These are phyloP conservation scores for Benitochromis conjunctus DNA, from an alignment of 2,113 vertebrate species.

Conservation along the genomic window DNA sequence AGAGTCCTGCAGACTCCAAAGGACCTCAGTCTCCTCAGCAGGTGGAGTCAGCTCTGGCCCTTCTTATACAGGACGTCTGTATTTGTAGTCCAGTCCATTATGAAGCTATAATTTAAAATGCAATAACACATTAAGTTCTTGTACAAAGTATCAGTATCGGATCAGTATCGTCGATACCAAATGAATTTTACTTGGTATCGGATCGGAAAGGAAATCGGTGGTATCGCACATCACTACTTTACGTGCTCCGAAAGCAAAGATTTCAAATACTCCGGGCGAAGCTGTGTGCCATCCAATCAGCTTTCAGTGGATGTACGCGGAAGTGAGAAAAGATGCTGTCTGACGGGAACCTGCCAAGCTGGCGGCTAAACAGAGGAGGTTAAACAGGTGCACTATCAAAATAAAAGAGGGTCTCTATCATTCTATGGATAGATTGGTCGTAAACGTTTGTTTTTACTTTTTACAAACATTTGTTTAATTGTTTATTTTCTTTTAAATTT, in stretches of 20 bases:
- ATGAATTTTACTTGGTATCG: too few species aligned
- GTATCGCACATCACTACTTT: too few species aligned
- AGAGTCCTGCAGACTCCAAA: too few species aligned
- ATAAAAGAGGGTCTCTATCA: background rate
- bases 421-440: background rate
- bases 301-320: constrained; percentile 49
- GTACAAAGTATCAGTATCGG: too few species aligned
- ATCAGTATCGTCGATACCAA: too few species aligned
- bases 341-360: background rate
- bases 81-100: too few species aligned
- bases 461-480: background rate
- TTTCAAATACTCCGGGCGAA: background rate
- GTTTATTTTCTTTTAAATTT: background rate
- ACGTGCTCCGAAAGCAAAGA: background rate
- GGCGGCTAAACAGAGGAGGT: background rate
- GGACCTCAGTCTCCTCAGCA: too few species aligned
- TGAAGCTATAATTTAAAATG: too few species aligned
- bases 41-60: too few species aligned
- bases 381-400: background rate
- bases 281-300: constrained; percentile 6
- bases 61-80: too few species aligned
- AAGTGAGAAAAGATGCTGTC: constrained; percentile 26
- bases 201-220: too few species aligned
- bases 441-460: background rate
- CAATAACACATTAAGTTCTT: too few species aligned